Evolutionary conservation across 2,113 vertebrate species (phyloP).

Genomic region (Calonectris borealis): DNA sequence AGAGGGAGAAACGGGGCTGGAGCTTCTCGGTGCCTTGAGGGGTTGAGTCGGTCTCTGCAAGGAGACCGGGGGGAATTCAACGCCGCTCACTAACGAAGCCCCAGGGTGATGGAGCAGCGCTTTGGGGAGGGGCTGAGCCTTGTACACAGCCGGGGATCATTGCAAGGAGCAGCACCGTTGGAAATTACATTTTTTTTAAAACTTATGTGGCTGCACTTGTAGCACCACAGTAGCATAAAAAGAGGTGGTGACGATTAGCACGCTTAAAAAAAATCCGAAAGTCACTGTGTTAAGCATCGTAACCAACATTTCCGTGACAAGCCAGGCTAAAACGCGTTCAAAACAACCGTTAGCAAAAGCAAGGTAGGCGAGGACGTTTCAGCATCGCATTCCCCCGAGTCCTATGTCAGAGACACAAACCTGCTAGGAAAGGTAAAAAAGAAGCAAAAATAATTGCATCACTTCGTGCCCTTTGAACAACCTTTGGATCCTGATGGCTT

Average conservation of each 20-base stretch:
- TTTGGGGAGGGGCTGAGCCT: neutral
- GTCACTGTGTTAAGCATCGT: fast-evolving
- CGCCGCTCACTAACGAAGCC: neutral
- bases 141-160: neutral
- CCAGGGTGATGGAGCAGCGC: neutral
- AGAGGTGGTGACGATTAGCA: neutral
- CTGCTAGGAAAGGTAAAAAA: neutral
- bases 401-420: neutral
- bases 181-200: neutral
- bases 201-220: neutral
- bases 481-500: neutral
- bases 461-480: neutral
- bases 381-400: neutral
- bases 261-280: neutral
- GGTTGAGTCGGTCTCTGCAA: no score
- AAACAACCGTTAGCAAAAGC: neutral
- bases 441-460: neutral
- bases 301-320: neutral
- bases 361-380: neutral
- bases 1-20: neutral
- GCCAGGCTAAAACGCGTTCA: neutral
- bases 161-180: neutral
- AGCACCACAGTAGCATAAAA: neutral
- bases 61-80: neutral
- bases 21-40: neutral